phyloP scores from a whole-genome alignment of 2,797 vertebrate genomes.

The Scleropages formosus region DNA sequence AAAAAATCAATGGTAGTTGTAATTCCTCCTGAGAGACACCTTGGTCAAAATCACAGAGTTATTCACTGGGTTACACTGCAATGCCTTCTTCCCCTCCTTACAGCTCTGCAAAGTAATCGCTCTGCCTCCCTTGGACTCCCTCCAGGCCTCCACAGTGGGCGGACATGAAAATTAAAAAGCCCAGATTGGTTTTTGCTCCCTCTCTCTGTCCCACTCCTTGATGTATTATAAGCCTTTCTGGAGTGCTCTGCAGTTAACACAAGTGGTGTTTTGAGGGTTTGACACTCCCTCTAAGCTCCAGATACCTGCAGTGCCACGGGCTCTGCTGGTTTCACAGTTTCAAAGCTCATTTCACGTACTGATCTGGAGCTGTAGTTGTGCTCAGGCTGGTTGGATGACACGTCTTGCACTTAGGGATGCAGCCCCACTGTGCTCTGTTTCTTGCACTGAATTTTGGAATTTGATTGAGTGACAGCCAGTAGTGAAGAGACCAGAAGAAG shows the following conservation, averaged over 20 bases:
- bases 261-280: not conserved
- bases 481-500: too few species aligned
- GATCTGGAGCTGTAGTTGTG: too few species aligned
- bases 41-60: constrained; percentile 12
- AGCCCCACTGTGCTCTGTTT: too few species aligned
- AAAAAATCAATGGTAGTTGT: not conserved
- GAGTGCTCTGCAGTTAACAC: not conserved
- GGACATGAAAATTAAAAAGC: constrained; percentile 12
- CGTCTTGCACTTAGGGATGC: too few species aligned
- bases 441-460: too few species aligned
- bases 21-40: not conserved
- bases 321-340: too few species aligned
- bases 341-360: too few species aligned
- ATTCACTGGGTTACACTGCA: constrained; percentile 7
- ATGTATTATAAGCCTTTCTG: not conserved
- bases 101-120: not conserved
- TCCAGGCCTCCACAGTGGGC: not conserved
- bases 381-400: too few species aligned
- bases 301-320: not conserved
- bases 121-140: not conserved
- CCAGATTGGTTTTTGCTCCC: not conserved
- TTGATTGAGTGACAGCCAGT: too few species aligned
- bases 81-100: constrained; percentile 7
- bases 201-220: not conserved
- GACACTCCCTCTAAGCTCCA: too few species aligned